Percentiles rank a stretch among this genome's conserved stretches.
These are phyloP conservation scores for Paraescarpia echinospica DNA, from an alignment of 1,140 invertebrate species.

Conservation along the genomic window DNA sequence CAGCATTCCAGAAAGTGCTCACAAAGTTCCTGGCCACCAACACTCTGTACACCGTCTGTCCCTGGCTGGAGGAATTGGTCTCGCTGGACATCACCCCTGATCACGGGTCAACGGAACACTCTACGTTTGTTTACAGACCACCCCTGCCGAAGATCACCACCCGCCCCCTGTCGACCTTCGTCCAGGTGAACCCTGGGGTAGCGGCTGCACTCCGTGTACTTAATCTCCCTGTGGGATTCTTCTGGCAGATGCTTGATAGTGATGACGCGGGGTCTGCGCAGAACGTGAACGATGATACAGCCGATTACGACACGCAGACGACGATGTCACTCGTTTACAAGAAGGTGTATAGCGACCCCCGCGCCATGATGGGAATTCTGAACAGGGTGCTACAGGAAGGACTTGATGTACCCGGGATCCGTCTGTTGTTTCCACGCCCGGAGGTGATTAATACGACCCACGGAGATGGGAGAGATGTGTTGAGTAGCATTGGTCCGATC, in stretches of 20 bases:
- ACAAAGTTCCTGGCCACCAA: constrained; percentile 48
- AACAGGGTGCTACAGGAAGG: constrained; percentile 47
- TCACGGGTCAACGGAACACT: neutral
- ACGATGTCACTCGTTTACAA: constrained; percentile 53
- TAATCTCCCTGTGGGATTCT: constrained; percentile 46
- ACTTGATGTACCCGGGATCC: constrained; percentile 41
- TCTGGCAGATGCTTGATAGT: constrained; percentile 51
- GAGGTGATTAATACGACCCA: constrained; percentile 34
- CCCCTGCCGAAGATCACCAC: constrained; percentile 47
- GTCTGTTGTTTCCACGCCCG: constrained; percentile 42
- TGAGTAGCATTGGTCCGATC: constrained; percentile 48
- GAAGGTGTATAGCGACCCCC: constrained; percentile 39
- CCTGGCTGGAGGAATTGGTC: constrained; percentile 44
- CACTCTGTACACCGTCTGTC: constrained; percentile 45
- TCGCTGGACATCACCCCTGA: constrained; percentile 38
- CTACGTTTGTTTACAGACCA: constrained; percentile 39
- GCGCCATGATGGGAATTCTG: constrained; percentile 47
- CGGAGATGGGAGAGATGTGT: constrained; percentile 33
- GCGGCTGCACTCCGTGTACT: constrained; percentile 44
- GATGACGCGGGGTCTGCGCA: constrained; percentile 39
- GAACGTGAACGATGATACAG: constrained; percentile 33
- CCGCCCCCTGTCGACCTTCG: constrained; percentile 50
- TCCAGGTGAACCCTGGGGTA: constrained; percentile 47
- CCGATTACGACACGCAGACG: constrained; percentile 46
- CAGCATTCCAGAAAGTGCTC: constrained; percentile 45